These are phyloP conservation scores for Siniperca obscura DNA, from an alignment of 2,797 vertebrate species.

Conservation along the genomic window DNA sequence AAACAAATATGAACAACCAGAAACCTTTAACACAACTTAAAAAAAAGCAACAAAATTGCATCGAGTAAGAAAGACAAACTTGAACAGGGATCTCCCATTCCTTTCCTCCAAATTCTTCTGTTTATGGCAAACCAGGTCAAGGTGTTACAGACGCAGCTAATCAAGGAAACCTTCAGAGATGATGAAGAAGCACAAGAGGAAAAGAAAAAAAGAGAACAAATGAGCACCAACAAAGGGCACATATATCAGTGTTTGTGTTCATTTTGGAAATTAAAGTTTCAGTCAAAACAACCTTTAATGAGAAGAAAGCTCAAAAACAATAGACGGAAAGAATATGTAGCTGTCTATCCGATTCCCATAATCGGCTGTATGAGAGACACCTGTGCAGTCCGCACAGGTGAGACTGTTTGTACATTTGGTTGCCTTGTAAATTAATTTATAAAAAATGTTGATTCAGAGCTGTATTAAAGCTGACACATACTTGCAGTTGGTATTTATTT, in stretches of 20 bases:
- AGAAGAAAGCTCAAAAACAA: background rate
- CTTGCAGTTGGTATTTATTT: constrained; percentile 45
- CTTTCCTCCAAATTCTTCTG: background rate
- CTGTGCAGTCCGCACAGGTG: constrained; percentile 7
- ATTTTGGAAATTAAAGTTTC: background rate
- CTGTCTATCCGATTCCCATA: background rate
- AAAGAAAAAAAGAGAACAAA: background rate
- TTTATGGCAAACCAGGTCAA: constrained; percentile 35
- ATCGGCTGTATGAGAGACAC: constrained; percentile 22
- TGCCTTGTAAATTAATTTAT: constrained; percentile 27
- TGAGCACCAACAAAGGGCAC: background rate
- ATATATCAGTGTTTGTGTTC: background rate
- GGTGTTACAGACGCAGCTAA: constrained; percentile 30
- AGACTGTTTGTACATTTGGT: constrained; percentile 11
- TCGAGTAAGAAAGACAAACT: background rate
- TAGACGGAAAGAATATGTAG: background rate
- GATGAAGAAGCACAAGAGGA: background rate
- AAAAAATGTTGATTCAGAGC: constrained; percentile 27
- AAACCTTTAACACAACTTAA: background rate
- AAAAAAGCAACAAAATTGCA: background rate
- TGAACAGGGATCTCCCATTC: background rate
- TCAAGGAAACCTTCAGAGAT: constrained; percentile 39
- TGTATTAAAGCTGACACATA: constrained; percentile 50
- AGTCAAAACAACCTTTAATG: background rate
- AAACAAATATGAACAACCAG: background rate